A percentile compares a stretch with the other conserved stretches of the same genome.
phyloP scores from a whole-genome alignment of 2,797 vertebrate species.

The Aldrovandia affinis region DNA sequence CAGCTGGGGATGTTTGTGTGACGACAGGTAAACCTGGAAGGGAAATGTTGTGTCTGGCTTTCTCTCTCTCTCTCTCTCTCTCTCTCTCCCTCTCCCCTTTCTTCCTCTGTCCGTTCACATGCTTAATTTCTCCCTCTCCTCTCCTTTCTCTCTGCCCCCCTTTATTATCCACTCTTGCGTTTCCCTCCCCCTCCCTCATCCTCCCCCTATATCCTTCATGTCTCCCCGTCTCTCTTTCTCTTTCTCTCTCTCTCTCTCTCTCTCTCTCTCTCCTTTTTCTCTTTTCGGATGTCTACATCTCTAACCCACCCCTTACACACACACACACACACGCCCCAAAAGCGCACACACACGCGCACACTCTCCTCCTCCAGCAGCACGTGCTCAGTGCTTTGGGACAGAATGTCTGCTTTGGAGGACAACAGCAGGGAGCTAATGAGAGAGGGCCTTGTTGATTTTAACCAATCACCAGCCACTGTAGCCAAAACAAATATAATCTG shows the following conservation, averaged over 20 bases:
- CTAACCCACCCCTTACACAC: not conserved
- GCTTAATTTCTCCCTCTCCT: not conserved
- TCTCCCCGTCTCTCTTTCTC: not conserved
- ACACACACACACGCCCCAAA: slow-evolving; percentile 42
- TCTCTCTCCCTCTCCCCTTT: not conserved
- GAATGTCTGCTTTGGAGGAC: slow-evolving; percentile 73
- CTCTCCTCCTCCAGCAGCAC: no score
- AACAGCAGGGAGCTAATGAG: slow-evolving; percentile 96
- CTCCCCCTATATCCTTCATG: not conserved
- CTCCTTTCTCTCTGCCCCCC: not conserved
- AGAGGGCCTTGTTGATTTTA: slow-evolving; percentile 94
- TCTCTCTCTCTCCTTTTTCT: not conserved
- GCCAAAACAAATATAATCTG: slow-evolving; percentile 99
- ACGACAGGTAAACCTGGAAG: no score
- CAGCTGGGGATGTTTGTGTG: no score
- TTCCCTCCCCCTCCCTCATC: not conserved
- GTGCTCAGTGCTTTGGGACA: slow-evolving; percentile 49
- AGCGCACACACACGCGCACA: not conserved
- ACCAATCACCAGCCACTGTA: slow-evolving; percentile 90
- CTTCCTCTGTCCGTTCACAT: not conserved
- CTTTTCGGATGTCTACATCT: no score
- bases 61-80: not conserved
- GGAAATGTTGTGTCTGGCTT: not conserved
- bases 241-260: not conserved
- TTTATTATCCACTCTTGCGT: not conserved